Evolutionary conservation across 2,888 invertebrate species (phyloP).

Genomic region (Allygus modestus): DNA sequence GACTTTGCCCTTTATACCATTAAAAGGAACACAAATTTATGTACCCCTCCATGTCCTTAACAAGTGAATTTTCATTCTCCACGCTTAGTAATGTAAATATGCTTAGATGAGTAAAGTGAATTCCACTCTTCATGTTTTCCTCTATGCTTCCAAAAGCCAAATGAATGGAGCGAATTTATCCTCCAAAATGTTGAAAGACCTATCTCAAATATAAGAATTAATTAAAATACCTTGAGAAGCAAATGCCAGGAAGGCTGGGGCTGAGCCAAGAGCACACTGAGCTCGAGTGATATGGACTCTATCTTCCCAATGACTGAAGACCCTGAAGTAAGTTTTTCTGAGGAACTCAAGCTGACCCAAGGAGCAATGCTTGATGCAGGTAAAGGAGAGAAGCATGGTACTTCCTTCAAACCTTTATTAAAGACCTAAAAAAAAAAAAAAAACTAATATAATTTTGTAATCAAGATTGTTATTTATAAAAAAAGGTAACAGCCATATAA

Average conservation of each 20-base stretch:
- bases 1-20: no score
- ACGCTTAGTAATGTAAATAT: no score
- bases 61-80: no score
- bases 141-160: no score
- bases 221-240: slow-evolving; percentile 85
- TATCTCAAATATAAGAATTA: no score
- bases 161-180: no score
- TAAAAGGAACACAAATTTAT: no score
- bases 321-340: slow-evolving; percentile 74
- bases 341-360: slow-evolving; percentile 70
- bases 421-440: slow-evolving; percentile 74
- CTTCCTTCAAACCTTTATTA: slow-evolving; percentile 78
- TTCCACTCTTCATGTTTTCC: no score
- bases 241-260: slow-evolving; percentile 89
- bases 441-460: slow-evolving; percentile 5
- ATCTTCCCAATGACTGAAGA: slow-evolving; percentile 74
- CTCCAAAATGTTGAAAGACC: no score
- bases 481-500: no score
- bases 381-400: slow-evolving; percentile 71
- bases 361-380: slow-evolving; percentile 67
- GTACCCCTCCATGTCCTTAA: no score
- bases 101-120: no score
- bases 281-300: slow-evolving; percentile 82
- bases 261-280: slow-evolving; percentile 84
- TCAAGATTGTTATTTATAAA: not conserved